Evolutionary conservation across 1,140 invertebrate genomes (phyloP), one percentile per base, ranked within the genome.

Genomic region (Drosophila serrata): DNA sequence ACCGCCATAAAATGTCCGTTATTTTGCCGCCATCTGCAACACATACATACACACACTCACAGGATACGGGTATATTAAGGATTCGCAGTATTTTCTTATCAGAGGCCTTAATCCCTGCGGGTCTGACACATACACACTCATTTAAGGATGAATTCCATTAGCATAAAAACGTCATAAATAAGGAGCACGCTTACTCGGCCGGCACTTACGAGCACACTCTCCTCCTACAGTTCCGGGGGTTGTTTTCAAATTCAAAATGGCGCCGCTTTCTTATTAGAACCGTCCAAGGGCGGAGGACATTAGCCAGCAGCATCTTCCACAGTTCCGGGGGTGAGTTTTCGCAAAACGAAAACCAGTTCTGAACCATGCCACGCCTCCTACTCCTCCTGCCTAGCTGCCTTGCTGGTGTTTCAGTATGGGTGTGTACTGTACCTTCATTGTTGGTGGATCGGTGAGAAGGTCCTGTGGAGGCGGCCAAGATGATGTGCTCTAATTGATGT

Each of bases 151-250:
- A 70, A 91, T 79, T 79, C 80, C 88, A 91, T 91, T 91, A 91
- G 81, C 87, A 91, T 91, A 91, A 91, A 91, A 91, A 91, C 81
- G 85, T 79, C 82, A 88, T 91, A 88, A 91, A 91, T 91, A 91
- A 88, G 87, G 76, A 91, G 75, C 79, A 81, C 79, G 68, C 81
- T 72, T 75, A 59, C 42, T 65, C 75, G 60, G 56, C 43, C 43
- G 48, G 46, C 35, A 59, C 64, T 72, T 72, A 55, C 35, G 70
- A n/a, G 24, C 51, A 64, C 37, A 64, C 37, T 61, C 59, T 63
- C 74, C 64, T 80, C 65, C 77, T 79, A 75, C 80, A 42, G 49
- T 42, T 35, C 33, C 58, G 68, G 78, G 87, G 88, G 84, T 88
- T 84, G 82, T 72, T 91, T 62, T 17, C 13, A 59, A 79, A 84